phyloP scores from a whole-genome alignment of 2,888 invertebrate genomes.

The Pemphredon lugubris region DNA sequence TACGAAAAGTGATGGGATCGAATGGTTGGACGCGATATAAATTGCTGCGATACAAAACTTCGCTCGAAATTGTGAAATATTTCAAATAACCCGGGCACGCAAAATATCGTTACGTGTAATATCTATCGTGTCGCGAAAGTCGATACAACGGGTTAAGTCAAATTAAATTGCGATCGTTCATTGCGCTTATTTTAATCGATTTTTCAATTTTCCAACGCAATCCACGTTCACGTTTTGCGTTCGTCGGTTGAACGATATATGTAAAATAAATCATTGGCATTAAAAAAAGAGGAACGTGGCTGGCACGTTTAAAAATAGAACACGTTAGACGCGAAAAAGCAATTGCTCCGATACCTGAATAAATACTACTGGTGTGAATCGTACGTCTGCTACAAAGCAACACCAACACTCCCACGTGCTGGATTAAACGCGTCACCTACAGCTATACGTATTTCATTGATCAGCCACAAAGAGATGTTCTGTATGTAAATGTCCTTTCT shows the following conservation, averaged over 20 bases:
- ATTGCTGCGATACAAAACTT: not conserved
- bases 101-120: too few species aligned
- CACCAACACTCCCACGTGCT: not conserved
- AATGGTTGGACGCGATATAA: not conserved
- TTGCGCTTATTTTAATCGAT: too few species aligned
- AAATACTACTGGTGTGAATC: not conserved
- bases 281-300: not conserved
- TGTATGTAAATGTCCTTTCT: not conserved
- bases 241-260: not conserved
- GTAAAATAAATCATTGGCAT: not conserved
- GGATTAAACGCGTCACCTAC: slow-evolving; percentile 3
- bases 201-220: too few species aligned
- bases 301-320: not conserved
- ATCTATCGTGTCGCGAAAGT: too few species aligned
- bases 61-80: not conserved
- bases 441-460: slow-evolving; percentile 1
- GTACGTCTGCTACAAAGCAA: not conserved
- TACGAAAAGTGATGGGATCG: not conserved
- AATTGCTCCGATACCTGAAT: not conserved
- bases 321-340: not conserved
- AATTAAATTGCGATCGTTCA: too few species aligned
- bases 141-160: too few species aligned
- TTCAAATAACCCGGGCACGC: too few species aligned
- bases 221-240: not conserved
- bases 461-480: not conserved